These are phyloP conservation scores for Oceanodroma leucorhoa DNA, from an alignment of 2,797 vertebrate genomes.

Conservation along the genomic window DNA sequence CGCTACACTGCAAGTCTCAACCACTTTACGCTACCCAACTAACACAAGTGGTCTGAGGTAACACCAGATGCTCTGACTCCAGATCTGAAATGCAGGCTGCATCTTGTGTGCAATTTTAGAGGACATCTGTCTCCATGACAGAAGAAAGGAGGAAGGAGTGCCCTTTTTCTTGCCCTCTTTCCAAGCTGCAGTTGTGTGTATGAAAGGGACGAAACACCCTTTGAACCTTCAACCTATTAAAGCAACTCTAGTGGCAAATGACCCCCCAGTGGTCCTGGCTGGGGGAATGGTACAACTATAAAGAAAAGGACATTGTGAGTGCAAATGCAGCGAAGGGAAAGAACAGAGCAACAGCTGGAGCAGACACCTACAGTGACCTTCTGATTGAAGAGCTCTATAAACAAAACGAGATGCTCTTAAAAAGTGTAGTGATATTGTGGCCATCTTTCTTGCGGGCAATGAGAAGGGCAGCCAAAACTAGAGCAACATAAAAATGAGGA, in stretches of 20 bases:
- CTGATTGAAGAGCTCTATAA: slow-evolving; percentile 28
- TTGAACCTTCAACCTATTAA: slow-evolving; percentile 49
- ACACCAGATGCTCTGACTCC: neutral
- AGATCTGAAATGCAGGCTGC: neutral
- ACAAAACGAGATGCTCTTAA: neutral
- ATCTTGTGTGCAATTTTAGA: neutral
- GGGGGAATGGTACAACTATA: neutral
- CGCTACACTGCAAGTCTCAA: too few species aligned
- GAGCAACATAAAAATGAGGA: neutral
- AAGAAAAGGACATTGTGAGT: slow-evolving; percentile 3
- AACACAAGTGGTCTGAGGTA: neutral
- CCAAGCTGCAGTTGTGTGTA: neutral
- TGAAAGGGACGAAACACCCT: slow-evolving; percentile 18
- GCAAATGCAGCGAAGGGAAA: neutral
- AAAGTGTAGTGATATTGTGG: neutral
- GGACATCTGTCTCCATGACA: slow-evolving; percentile 15
- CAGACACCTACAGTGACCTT: neutral
- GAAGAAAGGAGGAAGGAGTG: slow-evolving; percentile 10
- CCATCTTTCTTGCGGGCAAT: neutral
- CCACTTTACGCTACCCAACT: rapidly evolving
- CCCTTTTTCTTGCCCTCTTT: slow-evolving; percentile 7
- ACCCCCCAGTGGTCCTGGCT: neutral
- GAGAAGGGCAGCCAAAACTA: slow-evolving; percentile 21
- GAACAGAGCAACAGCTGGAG: slow-evolving; percentile 43
- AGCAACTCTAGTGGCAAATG: slow-evolving; percentile 37